Evolutionary conservation across 2,888 invertebrate species (phyloP).

Genomic region (Marasmarcha lunaedactyla): DNA sequence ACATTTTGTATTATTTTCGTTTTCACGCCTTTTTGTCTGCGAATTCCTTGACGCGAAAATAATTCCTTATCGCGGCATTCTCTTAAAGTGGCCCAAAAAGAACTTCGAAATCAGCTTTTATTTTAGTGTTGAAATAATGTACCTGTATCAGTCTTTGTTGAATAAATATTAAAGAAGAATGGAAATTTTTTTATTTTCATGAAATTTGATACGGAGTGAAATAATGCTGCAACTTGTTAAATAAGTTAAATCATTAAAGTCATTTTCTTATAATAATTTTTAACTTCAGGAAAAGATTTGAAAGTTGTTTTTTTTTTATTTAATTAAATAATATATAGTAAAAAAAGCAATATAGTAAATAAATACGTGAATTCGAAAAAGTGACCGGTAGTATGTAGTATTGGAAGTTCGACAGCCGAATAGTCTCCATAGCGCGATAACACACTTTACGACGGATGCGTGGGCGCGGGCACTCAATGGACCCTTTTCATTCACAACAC

Average conservation of each 20-base stretch:
- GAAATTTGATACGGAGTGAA: no score
- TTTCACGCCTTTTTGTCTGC: slow-evolving; percentile 68
- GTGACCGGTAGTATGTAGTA: no score
- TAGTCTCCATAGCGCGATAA: slow-evolving; percentile 27
- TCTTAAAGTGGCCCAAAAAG: slow-evolving; percentile 60
- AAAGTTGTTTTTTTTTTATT: no score
- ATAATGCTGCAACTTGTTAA: no score
- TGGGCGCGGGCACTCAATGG: slow-evolving; percentile 63
- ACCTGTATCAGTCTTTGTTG: slow-evolving; percentile 32
- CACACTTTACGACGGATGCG: slow-evolving; percentile 30
- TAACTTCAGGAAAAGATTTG: no score
- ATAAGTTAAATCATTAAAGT: no score
- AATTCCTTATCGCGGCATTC: slow-evolving; percentile 68
- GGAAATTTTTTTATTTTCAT: slow-evolving; percentile 3
- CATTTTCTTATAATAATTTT: no score
- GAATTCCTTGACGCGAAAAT: slow-evolving; percentile 66
- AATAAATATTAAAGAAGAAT: slow-evolving; percentile 18
- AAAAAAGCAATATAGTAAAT: no score
- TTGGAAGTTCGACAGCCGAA: slow-evolving; percentile 23
- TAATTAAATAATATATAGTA: no score
- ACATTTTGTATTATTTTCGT: slow-evolving; percentile 66
- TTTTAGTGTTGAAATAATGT: slow-evolving; percentile 51
- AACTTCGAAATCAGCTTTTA: slow-evolving; percentile 47
- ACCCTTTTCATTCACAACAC: slow-evolving; percentile 67
- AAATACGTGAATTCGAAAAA: no score